Percentiles rank a stretch among this genome's conserved stretches.
These are phyloP conservation scores for Linyphia triangularis DNA, from an alignment of 2,888 invertebrate genomes.

Conservation along the genomic window DNA sequence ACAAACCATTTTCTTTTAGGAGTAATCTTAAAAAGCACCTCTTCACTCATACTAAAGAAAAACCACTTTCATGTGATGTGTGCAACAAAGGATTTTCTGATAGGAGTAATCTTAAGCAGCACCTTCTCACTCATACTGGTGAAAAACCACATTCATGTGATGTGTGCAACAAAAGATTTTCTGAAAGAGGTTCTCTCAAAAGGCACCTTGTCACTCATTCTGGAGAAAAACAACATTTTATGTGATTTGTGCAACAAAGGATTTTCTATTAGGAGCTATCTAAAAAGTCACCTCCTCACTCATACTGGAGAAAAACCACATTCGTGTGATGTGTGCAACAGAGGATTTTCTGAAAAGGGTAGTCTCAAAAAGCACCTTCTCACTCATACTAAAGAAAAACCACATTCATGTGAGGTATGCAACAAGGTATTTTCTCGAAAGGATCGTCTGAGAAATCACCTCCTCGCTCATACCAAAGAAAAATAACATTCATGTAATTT, in stretches of 20 bases:
- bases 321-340: background rate
- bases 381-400: slow-evolving; percentile 95
- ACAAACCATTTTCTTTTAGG: background rate
- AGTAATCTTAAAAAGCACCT: background rate
- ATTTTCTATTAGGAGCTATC: background rate
- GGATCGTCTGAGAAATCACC: slow-evolving; percentile 94
- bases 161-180: slow-evolving; percentile 1
- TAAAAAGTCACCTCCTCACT: background rate
- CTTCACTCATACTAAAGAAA: background rate
- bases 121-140: background rate
- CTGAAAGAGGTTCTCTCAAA: background rate
- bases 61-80: background rate
- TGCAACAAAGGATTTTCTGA: background rate
- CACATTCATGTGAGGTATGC: slow-evolving; percentile 89
- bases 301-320: background rate
- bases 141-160: background rate
- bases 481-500: too few species aligned
- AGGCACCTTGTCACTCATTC: background rate
- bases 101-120: background rate
- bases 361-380: slow-evolving; percentile 87
- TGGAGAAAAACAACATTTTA: background rate
- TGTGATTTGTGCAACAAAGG: background rate
- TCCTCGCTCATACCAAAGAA: slow-evolving; percentile 87
- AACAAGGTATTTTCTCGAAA: slow-evolving; percentile 94
- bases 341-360: background rate